Evolutionary conservation across 2,113 vertebrate species (phyloP), one percentile per base, ranked within the genome.

Genomic region (Albula goreensis): DNA sequence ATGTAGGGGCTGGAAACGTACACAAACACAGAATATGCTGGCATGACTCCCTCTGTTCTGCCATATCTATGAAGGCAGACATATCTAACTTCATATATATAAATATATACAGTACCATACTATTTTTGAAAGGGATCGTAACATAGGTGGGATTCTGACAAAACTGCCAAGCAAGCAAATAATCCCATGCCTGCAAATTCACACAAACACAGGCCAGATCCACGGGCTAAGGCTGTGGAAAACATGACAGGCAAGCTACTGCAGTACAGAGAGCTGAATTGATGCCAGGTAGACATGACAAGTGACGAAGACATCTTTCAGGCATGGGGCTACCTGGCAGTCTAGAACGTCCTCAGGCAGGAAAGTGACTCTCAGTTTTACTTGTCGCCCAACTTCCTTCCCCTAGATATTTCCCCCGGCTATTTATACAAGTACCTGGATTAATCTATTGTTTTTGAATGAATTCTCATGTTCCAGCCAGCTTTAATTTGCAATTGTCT

Each of bases 401-500:
- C 86, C 78, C n/a, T 41, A 48, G 52, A 81, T 57, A 56, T 60
- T 41, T 56, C 51, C 50, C 41, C 49, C 81, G 49, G 70, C 31
- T 87, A 83, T 41, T 41, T 53, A 87, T 87, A 74, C 85, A 85
- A 85, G 50, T 41, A 41, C 41, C 48, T 77, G 17, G 50, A 81
- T 56, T 50, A 74, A n/a, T 49, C 86, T 25, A 87, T 87, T 85
- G 86, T 87, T 84, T 50, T n/a, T 49, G 12, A 19, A 31, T 80
- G 52, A n/a, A 3, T 80, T 78, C 78, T 53, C 83, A 80, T 49
- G 19, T 25, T n/a, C 78, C 12, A 31, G 60, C 78, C 83, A 15
- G 56, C 51, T 50, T 53, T 81, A 5, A 60, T 51, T 31, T 22
- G 6, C 50, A 15, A 12, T 79, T 25, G 51, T 52, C 25, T 41